Base-by-base conservation (phyloP, 2,797 vertebrate genomes). In the Graptemys geographica region DNA sequence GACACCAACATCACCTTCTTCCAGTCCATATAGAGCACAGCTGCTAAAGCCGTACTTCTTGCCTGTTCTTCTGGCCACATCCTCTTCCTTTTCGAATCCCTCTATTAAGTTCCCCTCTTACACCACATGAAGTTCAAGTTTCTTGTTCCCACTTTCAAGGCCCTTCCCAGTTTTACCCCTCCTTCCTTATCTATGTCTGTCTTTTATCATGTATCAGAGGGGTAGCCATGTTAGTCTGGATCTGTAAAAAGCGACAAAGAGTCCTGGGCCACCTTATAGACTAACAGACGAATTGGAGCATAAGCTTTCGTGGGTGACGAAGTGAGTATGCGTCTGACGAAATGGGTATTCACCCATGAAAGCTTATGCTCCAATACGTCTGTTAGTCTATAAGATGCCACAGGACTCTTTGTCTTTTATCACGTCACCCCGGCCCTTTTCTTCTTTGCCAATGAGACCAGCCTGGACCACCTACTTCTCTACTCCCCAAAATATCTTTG, bases 401-500 rank as follows among this genome's bases (percentile, higher is more conserved):
- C 51, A 51, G 51, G 51, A 51, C 51, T 51, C 51, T 51, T 5
- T 74, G 25, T 88, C 89, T 96, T 37, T n/a, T 37, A 37, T 69
- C n/a, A 23, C 84, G 62, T 55, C 93, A 93, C 18, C 6, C 84
- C 86, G 0, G 79, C 44, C 44, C 11, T 28, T 27, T 28, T 76
- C 27, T 76, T 12, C 41, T 47, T 76, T 76, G 47, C 44, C 25
- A 31, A 31, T 8, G 11, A 78, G 27, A 16, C 12, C 69, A 72
- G n/a, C 18, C n/a, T 37, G 9, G n/a, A 8, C n/a, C 65, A 69
- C 23, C 25, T 11, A 10, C 44, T 94, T n/a, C 65, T 93, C 59
- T 72, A 79, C 90, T 92, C 84, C 88, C 86, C 94, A 81, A 94
- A 93, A n/a, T 16, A 87, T 37, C 78, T 93, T 84, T 78, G 78